These are phyloP conservation scores for Wiebesia pumilae DNA, from an alignment of 1,140 invertebrate genomes.

Conservation along the genomic window DNA sequence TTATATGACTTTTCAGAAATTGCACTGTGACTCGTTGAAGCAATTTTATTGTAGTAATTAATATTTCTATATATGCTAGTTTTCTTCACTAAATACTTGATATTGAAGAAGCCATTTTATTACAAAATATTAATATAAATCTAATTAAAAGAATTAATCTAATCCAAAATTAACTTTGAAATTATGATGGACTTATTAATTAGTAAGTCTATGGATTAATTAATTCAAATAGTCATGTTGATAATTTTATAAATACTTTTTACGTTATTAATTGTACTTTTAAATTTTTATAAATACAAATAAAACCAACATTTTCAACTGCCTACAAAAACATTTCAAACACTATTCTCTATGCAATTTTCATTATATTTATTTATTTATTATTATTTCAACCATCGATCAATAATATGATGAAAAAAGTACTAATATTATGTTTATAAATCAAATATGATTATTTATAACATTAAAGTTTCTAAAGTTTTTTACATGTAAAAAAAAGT, in stretches of 20 bases:
- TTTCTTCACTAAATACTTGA: constrained; percentile 5
- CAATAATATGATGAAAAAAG: no score
- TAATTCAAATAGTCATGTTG: no score
- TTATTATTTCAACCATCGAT: no score
- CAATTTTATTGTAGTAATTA: constrained; percentile 26
- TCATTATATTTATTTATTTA: no score
- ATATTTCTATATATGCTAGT: constrained; percentile 30
- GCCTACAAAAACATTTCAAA: no score
- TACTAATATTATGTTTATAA: neutral
- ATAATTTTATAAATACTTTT: no score
- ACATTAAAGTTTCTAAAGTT: neutral
- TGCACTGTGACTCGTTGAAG: constrained; percentile 48
- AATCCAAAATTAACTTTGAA: neutral
- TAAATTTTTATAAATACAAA: no score
- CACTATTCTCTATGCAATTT: no score
- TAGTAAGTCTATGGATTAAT: no score
- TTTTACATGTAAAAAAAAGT: no score
- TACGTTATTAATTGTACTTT: no score
- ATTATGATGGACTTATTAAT: neutral
- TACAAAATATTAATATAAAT: neutral
- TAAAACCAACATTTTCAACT: no score
- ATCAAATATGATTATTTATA: neutral
- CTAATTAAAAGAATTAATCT: neutral
- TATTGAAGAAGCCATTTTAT: neutral
- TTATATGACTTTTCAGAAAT: constrained; percentile 50